Conservation (phyloP, 2,113 vertebrate genomes). For the Cairina moschata region DNA sequence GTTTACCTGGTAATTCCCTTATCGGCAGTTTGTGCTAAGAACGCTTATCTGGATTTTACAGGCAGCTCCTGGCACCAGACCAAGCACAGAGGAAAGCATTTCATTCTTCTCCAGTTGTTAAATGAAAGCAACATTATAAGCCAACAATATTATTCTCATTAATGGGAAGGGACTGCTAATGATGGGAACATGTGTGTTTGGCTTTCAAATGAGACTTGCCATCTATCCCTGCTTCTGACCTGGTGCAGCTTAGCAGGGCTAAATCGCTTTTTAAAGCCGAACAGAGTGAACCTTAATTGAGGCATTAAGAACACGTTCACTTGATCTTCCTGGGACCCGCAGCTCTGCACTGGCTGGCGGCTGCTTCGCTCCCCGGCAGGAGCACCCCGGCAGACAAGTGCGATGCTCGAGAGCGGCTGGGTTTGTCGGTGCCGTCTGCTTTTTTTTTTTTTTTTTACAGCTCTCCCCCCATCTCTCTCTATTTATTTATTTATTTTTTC, state of each 20-base stretch:
- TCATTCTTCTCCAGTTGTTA: slow-evolving; percentile 34
- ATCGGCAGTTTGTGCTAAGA: slow-evolving; percentile 43
- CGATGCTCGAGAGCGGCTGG: neutral
- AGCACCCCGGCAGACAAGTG: neutral
- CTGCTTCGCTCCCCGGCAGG: neutral
- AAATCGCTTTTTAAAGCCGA: slow-evolving; percentile 58
- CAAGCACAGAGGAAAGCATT: slow-evolving; percentile 23
- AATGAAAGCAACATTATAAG: slow-evolving; percentile 8
- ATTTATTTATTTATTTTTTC: neutral
- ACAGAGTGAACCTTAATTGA: slow-evolving; percentile 69
- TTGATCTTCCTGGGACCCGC: slow-evolving; percentile 29
- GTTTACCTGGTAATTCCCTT: slow-evolving; percentile 67
- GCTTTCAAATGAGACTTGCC: slow-evolving; percentile 47
- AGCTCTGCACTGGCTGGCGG: neutral
- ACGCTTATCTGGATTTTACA: slow-evolving; percentile 73
- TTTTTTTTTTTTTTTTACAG: neutral
- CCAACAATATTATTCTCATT: slow-evolving; percentile 36
- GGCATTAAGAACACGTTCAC: slow-evolving; percentile 32
- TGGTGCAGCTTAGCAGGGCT: slow-evolving; percentile 37
- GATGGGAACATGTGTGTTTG: slow-evolving; percentile 30
- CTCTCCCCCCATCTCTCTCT: neutral
- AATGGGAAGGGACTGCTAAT: slow-evolving; percentile 64
- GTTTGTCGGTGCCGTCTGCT: neutral
- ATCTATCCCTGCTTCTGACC: slow-evolving; percentile 46
- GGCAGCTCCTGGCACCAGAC: slow-evolving; percentile 60